Evolutionary conservation across 2,797 vertebrate species (phyloP), one percentile per base, ranked within the genome.

Genomic region (Hoplostethus atlanticus): DNA sequence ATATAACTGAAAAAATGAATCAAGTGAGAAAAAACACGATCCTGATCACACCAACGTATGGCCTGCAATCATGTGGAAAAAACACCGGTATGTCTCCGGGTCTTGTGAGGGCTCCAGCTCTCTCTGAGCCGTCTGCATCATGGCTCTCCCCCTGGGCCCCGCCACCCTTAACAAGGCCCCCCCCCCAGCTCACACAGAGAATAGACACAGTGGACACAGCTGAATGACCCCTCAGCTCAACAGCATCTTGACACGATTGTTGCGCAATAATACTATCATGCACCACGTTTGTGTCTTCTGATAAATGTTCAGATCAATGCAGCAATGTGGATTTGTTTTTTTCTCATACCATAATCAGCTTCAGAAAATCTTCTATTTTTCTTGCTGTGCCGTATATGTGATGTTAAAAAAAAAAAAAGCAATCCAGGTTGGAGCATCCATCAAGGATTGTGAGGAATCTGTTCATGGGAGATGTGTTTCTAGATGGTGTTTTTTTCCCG

Each of bases 391-490:
- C 1, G 34, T 36, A 36, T 7, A 8, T 36, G 34, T 36, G 34
- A 36, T 36, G 34, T 36, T 34, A 34, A 34, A 36, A 36, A 36
- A 36, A 36, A 7, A 6, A 28, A 28, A 28, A 28, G 3, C 28
- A 3, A 82, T 51, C 65, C 68, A 48, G 25, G 52, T 81, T 58
- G 57, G 25, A 36, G 40, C 62, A 54, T 60, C 73, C 75, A 59
- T 59, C n/a, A 59, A 46, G 58, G 28, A 12, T 7, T 28, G 16
- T 13, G 44, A 61, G 42, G 9, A 36, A 36, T 3, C 40, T 42
- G 28, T 73, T 86, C 65, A 76, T 81, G 73, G 83, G 79, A 76
- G 78, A 81, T 81, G 81, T 73, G 68, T 84, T 79, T 71, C 65
- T 60, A 60, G 51, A 50, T 59, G 34, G 34, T 60, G 68, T 59